Percentiles rank a stretch among this genome's conserved stretches.
Conservation (phyloP, 2,113 vertebrate genomes). For the Hypanus sabinus region DNA sequence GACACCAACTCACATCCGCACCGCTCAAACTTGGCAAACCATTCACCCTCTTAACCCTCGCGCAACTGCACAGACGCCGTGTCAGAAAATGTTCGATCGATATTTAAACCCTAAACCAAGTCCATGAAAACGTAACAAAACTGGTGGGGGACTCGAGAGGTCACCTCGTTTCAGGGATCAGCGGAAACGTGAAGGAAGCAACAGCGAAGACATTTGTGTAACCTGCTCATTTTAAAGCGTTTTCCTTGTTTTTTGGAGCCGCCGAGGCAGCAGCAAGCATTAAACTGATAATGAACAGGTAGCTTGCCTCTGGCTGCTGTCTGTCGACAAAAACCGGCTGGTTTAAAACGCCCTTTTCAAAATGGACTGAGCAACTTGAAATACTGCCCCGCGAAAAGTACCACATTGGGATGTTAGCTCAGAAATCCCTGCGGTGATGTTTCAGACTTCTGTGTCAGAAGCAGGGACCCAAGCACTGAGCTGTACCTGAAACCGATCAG, state of each 20-base stretch:
- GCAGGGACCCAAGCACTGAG: background rate
- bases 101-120: background rate
- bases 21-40: background rate
- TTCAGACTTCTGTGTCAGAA: background rate
- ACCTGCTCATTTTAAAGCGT: background rate
- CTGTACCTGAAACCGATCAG: background rate
- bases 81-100: background rate
- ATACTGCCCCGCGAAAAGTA: background rate
- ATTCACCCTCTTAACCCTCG: background rate
- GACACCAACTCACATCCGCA: conserved; percentile 4
- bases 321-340: too few species aligned
- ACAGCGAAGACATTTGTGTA: background rate
- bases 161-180: background rate
- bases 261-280: background rate
- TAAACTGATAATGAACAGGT: background rate
- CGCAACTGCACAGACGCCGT: background rate
- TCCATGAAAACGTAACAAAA: background rate
- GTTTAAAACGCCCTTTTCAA: background rate
- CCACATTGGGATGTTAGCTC: background rate
- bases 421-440: background rate
- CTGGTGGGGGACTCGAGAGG: background rate
- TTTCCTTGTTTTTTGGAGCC: too few species aligned
- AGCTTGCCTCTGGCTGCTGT: background rate
- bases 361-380: background rate
- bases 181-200: background rate